Evolutionary conservation across 2,797 vertebrate species (phyloP), one percentile per base, ranked within the genome.

Genomic region (Agapornis canus): DNA sequence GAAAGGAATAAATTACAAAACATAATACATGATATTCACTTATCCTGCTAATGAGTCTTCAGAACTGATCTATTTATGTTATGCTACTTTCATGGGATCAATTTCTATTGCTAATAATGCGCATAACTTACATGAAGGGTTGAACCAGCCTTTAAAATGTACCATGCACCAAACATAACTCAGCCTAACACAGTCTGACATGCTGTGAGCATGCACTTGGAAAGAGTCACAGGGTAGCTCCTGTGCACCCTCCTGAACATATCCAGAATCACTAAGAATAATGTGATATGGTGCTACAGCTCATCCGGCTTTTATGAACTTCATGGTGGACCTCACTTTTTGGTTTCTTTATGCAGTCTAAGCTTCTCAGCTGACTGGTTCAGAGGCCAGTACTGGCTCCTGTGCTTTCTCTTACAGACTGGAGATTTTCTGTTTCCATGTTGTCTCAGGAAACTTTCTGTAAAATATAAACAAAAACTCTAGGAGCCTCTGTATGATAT

Each of bases 31-130:
- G 54, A 43, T 61, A 75, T 49, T 83, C 2, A 0, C 54, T 85
- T 87, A 57, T 59, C 31, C 82, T 65, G 54, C 64, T 85, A 89
- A 93, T 68, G 54, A 95, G 65, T 83, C 86, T 78, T 86, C 84
- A 68, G 45, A 91, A 57, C 42, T 19, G 45, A 85, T 71, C 82
- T 82, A 35, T 78, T 92, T 90, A 31, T 25, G 82, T 72, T 64
- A 47, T 27, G 42, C 45, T 59, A 11, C 87, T 83, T 93, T 40
- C 65, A 76, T 16, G 27, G 42, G 76, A 94, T 94, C 90, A 63
- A 81, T 93, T 91, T 78, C 64, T 61, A 6, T 7, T 71, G 76
- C 61, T 91, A 83, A 78, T 59, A 68, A 57, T 13, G 25, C 35
- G 43, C 78, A 85, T 68, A 82, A 89, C 26, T 95, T 77, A 82